A percentile compares a stretch with the other conserved stretches of the same genome.
These are phyloP conservation scores for Notoglanidium macrostoma DNA, from an alignment of 2,797 vertebrate species.

Conservation along the genomic window DNA sequence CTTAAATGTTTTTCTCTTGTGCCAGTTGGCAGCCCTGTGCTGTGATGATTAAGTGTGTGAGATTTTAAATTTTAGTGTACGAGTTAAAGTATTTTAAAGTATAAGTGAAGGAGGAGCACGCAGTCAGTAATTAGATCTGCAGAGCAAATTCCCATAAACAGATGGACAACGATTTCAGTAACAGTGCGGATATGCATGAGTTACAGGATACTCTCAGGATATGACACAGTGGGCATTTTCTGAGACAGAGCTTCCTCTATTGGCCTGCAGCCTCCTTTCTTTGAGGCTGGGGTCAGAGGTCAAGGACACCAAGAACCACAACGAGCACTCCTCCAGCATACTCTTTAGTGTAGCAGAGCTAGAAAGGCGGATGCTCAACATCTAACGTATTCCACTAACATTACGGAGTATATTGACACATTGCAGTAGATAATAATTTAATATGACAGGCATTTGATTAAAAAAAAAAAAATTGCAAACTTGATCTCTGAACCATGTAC, in stretches of 20 bases:
- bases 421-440: neutral
- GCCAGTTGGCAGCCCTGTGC: neutral
- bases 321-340: neutral
- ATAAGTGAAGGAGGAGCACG: neutral
- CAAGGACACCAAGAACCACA: slow-evolving; percentile 22
- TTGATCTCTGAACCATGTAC: neutral
- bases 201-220: slow-evolving; percentile 60
- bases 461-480: neutral
- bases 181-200: slow-evolving; percentile 49
- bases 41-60: neutral
- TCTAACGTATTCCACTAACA: too few relatives aligned
- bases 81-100: too few relatives aligned
- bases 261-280: slow-evolving; percentile 50
- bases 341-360: neutral
- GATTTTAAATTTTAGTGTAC: neutral
- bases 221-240: slow-evolving; percentile 63
- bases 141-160: slow-evolving; percentile 24
- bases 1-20: neutral
- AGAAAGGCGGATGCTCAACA: neutral
- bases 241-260: slow-evolving; percentile 65
- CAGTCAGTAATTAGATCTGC: slow-evolving; percentile 13
- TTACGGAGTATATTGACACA: neutral
- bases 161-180: slow-evolving; percentile 20
- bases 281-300: slow-evolving; percentile 53
- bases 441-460: neutral